These are phyloP conservation scores for Myotis planiceps DNA, from an alignment of 2,797 vertebrate genomes.

Conservation along the genomic window DNA sequence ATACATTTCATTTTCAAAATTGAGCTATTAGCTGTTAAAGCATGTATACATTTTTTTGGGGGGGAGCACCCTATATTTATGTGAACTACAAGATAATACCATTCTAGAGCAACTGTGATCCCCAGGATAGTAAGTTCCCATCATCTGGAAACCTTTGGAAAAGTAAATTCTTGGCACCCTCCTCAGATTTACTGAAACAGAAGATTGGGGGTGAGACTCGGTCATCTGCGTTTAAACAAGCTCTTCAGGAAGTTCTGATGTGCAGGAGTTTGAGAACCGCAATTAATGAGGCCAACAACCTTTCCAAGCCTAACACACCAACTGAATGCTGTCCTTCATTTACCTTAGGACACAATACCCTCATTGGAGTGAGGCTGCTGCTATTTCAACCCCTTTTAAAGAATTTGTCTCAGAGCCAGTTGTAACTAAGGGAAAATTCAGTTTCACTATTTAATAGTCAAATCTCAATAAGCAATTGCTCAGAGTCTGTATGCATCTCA, in stretches of 20 bases:
- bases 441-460: background rate
- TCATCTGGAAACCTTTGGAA: background rate
- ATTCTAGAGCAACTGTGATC: background rate
- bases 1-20: too few relatives aligned
- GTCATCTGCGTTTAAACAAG: background rate
- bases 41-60: too few relatives aligned
- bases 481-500: background rate
- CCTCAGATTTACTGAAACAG: background rate
- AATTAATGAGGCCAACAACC: background rate
- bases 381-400: background rate
- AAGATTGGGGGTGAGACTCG: background rate
- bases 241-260: background rate
- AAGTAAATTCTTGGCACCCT: background rate
- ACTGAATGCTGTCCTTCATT: background rate
- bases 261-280: background rate
- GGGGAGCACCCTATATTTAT: background rate
- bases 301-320: background rate
- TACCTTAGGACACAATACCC: background rate
- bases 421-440: constrained; percentile 4
- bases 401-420: constrained; percentile 24
- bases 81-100: background rate
- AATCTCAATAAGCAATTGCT: constrained; percentile 17
- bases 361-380: background rate
- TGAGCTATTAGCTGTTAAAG: too few relatives aligned
- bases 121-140: background rate